Evolutionary conservation across 2,113 vertebrate genomes (phyloP).

Genomic region (Chamaea fasciata): DNA sequence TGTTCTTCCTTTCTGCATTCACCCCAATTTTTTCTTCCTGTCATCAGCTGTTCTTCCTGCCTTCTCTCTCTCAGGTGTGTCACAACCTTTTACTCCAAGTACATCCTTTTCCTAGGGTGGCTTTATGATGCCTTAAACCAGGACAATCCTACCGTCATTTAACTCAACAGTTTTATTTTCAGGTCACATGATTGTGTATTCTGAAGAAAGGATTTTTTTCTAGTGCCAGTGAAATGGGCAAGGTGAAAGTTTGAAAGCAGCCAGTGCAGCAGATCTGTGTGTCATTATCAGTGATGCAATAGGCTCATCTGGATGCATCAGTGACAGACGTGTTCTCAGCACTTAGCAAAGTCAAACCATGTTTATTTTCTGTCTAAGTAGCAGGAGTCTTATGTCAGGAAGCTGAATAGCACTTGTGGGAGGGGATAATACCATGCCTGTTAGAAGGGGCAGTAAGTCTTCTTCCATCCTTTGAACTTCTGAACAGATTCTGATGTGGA

Average conservation of each 20-base stretch:
- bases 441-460: neutral
- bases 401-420: neutral
- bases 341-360: neutral
- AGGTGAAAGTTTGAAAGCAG: neutral
- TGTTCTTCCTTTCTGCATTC: neutral
- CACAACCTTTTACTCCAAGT: neutral
- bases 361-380: neutral
- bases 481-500: neutral
- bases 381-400: neutral
- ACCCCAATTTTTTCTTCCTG: neutral
- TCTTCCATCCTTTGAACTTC: neutral
- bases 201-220: neutral
- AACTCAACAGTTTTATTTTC: neutral
- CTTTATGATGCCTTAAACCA: too few relatives aligned
- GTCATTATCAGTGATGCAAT: neutral
- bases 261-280: neutral
- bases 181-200: neutral
- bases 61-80: neutral
- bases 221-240: neutral
- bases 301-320: neutral
- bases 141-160: neutral
- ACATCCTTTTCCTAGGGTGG: neutral
- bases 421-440: neutral
- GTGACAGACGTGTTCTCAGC: neutral
- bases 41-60: neutral